Evolutionary conservation across 2,797 vertebrate genomes (phyloP), one percentile per base, ranked within the genome.

Genomic region (Nannoperca obscura): DNA sequence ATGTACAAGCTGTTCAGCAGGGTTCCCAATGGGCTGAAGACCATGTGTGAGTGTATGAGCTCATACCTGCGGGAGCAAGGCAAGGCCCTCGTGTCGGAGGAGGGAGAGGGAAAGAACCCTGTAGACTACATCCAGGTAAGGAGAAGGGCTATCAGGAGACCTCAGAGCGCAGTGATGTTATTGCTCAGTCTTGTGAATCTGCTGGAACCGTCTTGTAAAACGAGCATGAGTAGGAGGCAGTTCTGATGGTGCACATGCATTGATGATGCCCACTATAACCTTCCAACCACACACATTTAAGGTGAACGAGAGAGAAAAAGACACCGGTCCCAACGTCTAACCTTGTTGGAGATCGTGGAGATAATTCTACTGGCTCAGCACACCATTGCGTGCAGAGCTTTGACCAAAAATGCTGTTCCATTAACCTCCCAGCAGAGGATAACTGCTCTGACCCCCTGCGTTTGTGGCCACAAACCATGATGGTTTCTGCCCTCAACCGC

Each of bases 1-100:
- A 99, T 99, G 98, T 99, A 99, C 95, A 99, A 99, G 93, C 93
- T 99, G 84, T 99, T 99, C 87, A 98, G 97, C 88, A 94, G 98
- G 74, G 98, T 99, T 90, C 98, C 97, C 87, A 99, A 98, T 71
- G 98, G 98, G 81, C 95, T 99, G 92, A 99, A 99, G 95, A 98
- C 98, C 1, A 99, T 99, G 98, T 98, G 97, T 40, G 97, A 99
- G 84, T 99, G 97, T 84, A 98, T 99, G 97, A 99, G 97, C 89
- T 96, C 97, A 0, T 99, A 98, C 90, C 94, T 99, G 86, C 95
- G 97, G 82, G 97, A 99, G 77, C 97, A 99, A 92, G 97, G 97
- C 80, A 99, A 99, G 95, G 97, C 97, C 30, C 95, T 99, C 6
- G 97, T 99, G 87, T 98, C 97, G 66, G 97, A 99, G 92, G 97